These are phyloP conservation scores for Halcyon smyrnensis DNA, from an alignment of 2,797 vertebrate species.

Conservation along the genomic window DNA sequence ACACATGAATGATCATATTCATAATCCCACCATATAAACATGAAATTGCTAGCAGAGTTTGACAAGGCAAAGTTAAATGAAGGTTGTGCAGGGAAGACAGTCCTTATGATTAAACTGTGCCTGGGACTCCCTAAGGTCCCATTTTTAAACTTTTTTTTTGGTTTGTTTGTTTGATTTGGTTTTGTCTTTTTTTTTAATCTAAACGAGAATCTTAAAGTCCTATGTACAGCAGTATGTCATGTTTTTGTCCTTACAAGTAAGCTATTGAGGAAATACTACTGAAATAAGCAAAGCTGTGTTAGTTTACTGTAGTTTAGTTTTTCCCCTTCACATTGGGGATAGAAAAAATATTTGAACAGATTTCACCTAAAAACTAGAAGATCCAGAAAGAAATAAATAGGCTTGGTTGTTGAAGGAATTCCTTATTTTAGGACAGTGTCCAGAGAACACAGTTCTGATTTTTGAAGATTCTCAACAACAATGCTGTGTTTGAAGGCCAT, in stretches of 20 bases:
- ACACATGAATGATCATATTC: constrained; percentile 26
- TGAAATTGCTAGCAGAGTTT: constrained; percentile 30
- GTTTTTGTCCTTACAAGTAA: neutral
- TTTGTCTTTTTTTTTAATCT: neutral
- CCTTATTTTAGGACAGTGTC: neutral
- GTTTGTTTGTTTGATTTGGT: neutral
- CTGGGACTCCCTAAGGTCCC: neutral
- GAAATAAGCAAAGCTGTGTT: neutral
- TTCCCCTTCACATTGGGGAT: neutral
- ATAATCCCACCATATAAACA: constrained; percentile 35
- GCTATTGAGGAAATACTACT: neutral
- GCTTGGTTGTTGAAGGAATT: neutral
- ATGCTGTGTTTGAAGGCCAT: neutral
- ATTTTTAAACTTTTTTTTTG: neutral
- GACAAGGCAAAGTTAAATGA: constrained; percentile 47
- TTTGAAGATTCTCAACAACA: neutral
- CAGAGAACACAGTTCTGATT: neutral
- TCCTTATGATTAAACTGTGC: neutral
- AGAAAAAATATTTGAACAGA: neutral
- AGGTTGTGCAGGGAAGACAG: constrained; percentile 7
- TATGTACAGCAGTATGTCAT: neutral
- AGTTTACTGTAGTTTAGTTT: neutral
- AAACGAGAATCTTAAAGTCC: neutral
- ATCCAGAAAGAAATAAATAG: neutral
- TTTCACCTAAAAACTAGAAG: neutral